Conservation (phyloP, 2,797 vertebrate species). For the Notolepis coatsorum region DNA sequence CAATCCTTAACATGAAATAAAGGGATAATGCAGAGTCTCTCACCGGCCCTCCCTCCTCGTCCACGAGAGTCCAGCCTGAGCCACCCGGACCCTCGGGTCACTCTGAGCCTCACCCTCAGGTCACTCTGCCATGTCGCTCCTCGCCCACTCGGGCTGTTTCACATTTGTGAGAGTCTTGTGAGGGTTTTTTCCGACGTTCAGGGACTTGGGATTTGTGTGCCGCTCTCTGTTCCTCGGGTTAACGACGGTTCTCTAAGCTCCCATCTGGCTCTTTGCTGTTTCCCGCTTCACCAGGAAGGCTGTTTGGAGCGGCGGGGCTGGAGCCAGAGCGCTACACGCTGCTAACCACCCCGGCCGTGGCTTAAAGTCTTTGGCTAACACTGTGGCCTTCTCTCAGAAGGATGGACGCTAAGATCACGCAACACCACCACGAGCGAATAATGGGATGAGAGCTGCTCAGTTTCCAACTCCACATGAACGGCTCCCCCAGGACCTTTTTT, state of each 20-base stretch:
- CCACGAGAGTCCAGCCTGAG: conserved; percentile 20
- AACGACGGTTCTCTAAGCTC: conserved; percentile 60
- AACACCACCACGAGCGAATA: conserved; percentile 1
- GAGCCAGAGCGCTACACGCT: conserved; percentile 36
- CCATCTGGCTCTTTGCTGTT: conserved; percentile 69
- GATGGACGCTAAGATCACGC: conserved; percentile 1
- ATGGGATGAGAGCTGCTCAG: not conserved
- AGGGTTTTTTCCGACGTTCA: conserved; percentile 56
- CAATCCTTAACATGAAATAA: conserved; percentile 46
- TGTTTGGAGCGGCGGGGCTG: conserved; percentile 42
- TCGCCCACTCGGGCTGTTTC: conserved; percentile 58
- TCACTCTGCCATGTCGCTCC: conserved; percentile 34
- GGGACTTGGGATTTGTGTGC: conserved; percentile 62
- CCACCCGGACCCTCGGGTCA: conserved; percentile 22
- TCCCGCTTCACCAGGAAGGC: conserved; percentile 39
- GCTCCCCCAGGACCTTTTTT: too few relatives aligned
- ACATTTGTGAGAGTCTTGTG: conserved; percentile 62
- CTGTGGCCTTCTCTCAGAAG: conserved; percentile 14
- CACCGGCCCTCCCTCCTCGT: conserved; percentile 19
- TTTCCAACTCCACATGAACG: too few relatives aligned
- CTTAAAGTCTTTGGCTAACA: conserved; percentile 14
- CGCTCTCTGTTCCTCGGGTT: conserved; percentile 68
- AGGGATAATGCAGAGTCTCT: conserved; percentile 40
- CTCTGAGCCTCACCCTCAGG: conserved; percentile 29
- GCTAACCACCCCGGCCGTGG: conserved; percentile 23